Percentiles rank a stretch among this genome's conserved stretches.
Conservation (phyloP, 2,113 vertebrate genomes). For the Ondatra zibethicus region DNA sequence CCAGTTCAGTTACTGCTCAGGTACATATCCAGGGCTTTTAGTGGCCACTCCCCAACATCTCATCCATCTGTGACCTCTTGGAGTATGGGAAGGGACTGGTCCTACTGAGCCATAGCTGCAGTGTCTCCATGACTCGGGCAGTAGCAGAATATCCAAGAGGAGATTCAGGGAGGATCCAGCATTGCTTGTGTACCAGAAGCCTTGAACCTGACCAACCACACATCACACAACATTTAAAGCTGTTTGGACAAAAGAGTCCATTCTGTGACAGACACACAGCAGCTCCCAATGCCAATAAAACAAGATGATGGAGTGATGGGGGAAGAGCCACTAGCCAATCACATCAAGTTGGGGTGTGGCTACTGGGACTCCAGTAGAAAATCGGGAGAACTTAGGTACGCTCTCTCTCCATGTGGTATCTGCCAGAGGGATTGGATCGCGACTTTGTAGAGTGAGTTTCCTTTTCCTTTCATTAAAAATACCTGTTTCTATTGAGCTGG, state of each 20-base stretch:
- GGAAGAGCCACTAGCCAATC: too few species aligned
- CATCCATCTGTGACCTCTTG: background rate
- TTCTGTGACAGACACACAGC: background rate
- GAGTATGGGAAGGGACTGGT: background rate
- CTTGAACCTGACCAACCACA: background rate
- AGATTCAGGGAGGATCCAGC: background rate
- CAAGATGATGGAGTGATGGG: too few species aligned
- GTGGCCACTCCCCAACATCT: background rate
- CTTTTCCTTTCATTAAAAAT: too few species aligned
- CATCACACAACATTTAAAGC: background rate
- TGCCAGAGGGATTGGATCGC: too few species aligned
- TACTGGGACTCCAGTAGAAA: too few species aligned
- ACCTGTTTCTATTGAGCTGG: too few species aligned
- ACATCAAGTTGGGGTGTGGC: too few species aligned
- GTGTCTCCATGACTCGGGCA: background rate
- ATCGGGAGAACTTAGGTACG: too few species aligned
- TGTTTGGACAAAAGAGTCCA: background rate
- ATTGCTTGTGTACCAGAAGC: background rate
- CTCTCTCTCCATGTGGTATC: too few species aligned
- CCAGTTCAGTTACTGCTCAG: background rate
- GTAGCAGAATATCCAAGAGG: background rate
- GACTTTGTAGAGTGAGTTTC: too few species aligned
- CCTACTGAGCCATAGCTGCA: background rate
- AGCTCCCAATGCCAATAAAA: background rate
- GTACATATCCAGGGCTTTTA: background rate